phyloP scores from a whole-genome alignment of 1,140 invertebrate species.

The Lineus longissimus region DNA sequence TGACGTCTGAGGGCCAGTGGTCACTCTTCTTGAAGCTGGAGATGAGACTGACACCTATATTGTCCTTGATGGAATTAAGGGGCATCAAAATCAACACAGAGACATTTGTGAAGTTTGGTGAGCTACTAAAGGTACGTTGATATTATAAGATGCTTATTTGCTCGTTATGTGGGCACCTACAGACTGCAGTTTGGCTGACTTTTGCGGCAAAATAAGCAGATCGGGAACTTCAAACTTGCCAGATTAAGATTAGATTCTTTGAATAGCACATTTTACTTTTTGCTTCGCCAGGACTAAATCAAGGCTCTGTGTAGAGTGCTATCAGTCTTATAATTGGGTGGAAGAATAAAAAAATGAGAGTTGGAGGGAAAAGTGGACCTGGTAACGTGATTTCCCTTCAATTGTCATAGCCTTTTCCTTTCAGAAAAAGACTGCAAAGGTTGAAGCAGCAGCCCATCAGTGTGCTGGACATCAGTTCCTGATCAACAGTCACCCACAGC shows the following conservation, averaged over 20 bases:
- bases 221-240: not conserved
- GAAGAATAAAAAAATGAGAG: no score
- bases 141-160: no score
- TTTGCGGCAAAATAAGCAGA: not conserved
- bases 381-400: no score
- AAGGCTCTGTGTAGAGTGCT: not conserved
- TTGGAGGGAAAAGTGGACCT: no score
- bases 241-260: not conserved
- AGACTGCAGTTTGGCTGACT: not conserved
- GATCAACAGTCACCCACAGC: constrained; percentile 57
- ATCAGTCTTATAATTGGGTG: not conserved
- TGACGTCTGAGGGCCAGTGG: constrained; percentile 47
- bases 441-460: constrained; percentile 54
- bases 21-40: constrained; percentile 55
- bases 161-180: no score
- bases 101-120: constrained; percentile 52
- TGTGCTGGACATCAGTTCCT: constrained; percentile 56
- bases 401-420: not conserved
- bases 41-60: constrained; percentile 56
- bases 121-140: constrained; percentile 42
- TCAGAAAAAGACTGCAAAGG: constrained; percentile 44
- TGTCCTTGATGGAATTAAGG: constrained; percentile 57
- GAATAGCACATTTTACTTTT: not conserved
- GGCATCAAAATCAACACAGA: constrained; percentile 53
- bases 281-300: not conserved